Base-by-base conservation (phyloP, 2,113 vertebrate species). In the Apaloderma vittatum region DNA sequence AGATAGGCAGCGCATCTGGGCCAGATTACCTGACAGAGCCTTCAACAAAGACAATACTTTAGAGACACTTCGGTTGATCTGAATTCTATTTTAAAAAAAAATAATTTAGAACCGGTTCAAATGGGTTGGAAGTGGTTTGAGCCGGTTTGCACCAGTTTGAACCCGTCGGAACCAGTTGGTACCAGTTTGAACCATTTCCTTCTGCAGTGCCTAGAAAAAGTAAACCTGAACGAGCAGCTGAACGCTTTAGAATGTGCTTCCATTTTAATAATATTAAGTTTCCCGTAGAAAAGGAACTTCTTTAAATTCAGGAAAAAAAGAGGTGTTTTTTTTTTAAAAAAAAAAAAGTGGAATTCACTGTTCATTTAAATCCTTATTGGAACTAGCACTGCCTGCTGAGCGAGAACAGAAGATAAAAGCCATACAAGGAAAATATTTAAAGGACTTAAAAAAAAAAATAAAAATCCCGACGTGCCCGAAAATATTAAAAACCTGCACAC, bases 21-120 rank as follows among this genome's bases (percentile, higher is more conserved):
- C 87, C 80, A 94, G 59, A 77, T 73, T 80, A 95, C 72, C 75
- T 92, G 79, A 49, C 63, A 65, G 26, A 45, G 62, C 74, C 71
- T 93, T 88, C 93, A 94, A 86, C 88, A 93, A 96, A 94, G 92
- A 66, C 67, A 95, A 83, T 82, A 90, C 90, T 94, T 94, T 27
- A 77, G 85, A 85, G 92, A 88, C 82, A 34, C 55, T 92, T 78
- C 1, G 16, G 43, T 55, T 55, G 51, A 32, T 74, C 57, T 65
- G 46, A 57, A 23, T 54, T 57, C 40, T 40, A 40, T 74, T 61
- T 23, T 2, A 5, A 16, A 86, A 86, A 5, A 16, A 86, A 84
- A 91, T 93, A 87, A 85, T 93, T 95, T 94, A 96, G 92, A 77
- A 70, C 63, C 40, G 12, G 40, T 40, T 40, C 40, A 40, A 40